A percentile compares a stretch with the other conserved stretches of the same genome.
These are phyloP conservation scores for Gobiocypris rarus DNA, from an alignment of 2,113 vertebrate species.

Conservation along the genomic window DNA sequence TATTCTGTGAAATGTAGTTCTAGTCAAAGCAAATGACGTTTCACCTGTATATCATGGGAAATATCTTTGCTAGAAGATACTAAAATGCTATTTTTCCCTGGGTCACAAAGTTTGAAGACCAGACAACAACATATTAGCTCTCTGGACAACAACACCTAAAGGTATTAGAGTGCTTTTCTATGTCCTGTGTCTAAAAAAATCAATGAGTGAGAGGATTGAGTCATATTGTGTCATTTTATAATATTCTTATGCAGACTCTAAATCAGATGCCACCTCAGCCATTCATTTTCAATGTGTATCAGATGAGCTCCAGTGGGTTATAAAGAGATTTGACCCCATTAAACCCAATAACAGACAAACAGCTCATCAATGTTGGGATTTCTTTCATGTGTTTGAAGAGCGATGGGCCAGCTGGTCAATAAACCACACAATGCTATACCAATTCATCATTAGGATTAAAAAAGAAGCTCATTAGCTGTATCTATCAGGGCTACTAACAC, in stretches of 20 bases:
- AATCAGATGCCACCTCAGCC: conserved; percentile 34
- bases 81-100: conserved; percentile 41
- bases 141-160: conserved; percentile 14
- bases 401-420: conserved; percentile 52
- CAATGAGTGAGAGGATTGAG: conserved; percentile 33
- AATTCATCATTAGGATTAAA: conserved; percentile 51
- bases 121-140: conserved; percentile 36
- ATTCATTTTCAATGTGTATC: conserved; percentile 37
- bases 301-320: conserved; percentile 40
- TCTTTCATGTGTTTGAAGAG: conserved; percentile 46
- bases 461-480: conserved; percentile 64
- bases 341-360: conserved; percentile 55
- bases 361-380: conserved; percentile 51
- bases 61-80: conserved; percentile 35
- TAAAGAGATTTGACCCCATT: conserved; percentile 51
- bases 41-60: conserved; percentile 65
- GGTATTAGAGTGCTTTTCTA: conserved; percentile 19
- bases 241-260: conserved; percentile 34
- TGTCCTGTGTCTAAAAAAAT: conserved; percentile 34
- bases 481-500: conserved; percentile 66
- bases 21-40: conserved; percentile 38
- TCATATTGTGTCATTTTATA: conserved; percentile 17
- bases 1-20: neutral
- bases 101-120: conserved; percentile 21
- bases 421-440: conserved; percentile 41